phyloP scores from a whole-genome alignment of 2,888 invertebrate genomes.

The Drosophila anceps region DNA sequence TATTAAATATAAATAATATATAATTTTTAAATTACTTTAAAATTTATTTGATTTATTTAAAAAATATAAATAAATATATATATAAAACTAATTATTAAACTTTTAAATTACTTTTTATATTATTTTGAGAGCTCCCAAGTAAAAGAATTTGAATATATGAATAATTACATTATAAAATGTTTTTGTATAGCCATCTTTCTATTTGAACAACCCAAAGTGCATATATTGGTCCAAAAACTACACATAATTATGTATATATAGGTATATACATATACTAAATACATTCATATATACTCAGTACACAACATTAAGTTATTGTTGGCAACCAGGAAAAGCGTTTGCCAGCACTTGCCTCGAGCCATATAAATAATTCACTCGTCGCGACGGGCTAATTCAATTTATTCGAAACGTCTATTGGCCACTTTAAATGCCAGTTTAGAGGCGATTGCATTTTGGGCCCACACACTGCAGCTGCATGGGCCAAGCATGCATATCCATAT shows the following conservation, averaged over 20 bases:
- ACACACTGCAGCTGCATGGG: conserved; percentile 37
- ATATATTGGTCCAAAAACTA: not conserved
- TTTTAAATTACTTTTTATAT: no score
- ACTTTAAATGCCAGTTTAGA: conserved; percentile 51
- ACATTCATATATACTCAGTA: not conserved
- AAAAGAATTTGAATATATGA: no score
- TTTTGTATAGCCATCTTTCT: no score
- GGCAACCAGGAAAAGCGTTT: conserved; percentile 27
- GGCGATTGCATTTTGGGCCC: conserved; percentile 44
- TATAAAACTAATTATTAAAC: no score
- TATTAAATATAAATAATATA: not conserved
- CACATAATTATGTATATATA: not conserved
- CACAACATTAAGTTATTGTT: conserved; percentile 20
- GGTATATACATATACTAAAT: not conserved
- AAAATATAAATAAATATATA: no score
- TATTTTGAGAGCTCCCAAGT: no score
- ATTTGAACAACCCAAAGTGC: not conserved
- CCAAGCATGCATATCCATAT: not conserved
- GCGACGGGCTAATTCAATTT: conserved; percentile 54
- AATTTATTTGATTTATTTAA: not conserved
- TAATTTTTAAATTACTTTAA: no score
- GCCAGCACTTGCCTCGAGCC: conserved; percentile 20
- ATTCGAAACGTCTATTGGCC: conserved; percentile 48
- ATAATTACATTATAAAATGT: no score
- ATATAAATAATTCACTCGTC: conserved; percentile 44